Conservation (phyloP, 2,113 vertebrate genomes). For the Mesocricetus auratus region DNA sequence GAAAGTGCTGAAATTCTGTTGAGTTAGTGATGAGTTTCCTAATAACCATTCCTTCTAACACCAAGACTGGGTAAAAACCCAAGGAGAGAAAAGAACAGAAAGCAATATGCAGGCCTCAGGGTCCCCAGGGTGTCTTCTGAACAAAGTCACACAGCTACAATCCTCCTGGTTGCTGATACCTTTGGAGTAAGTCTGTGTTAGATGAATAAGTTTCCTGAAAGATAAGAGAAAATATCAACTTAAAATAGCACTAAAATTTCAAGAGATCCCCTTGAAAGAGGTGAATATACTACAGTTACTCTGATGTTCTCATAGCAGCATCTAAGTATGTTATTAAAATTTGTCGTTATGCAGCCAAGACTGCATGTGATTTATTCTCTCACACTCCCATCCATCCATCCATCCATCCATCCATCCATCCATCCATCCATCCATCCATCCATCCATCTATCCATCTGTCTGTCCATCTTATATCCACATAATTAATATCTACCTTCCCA, state of each 20-base stretch:
- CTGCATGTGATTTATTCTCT: background rate
- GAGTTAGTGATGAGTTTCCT: constrained; percentile 52
- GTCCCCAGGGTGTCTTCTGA: constrained; percentile 44
- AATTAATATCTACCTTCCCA: background rate
- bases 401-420: background rate
- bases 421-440: background rate
- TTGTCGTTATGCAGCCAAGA: background rate
- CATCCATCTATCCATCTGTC: background rate
- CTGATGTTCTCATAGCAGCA: background rate
- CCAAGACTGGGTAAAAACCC: background rate
- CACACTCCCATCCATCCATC: background rate
- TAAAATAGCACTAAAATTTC: constrained; percentile 51
- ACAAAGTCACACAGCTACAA: background rate
- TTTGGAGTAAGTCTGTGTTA: constrained; percentile 30
- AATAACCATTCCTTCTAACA: background rate
- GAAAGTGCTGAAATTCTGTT: constrained; percentile 28
- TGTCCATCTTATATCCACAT: background rate
- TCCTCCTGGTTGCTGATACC: constrained; percentile 21
- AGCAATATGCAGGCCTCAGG: background rate
- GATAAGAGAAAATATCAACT: constrained; percentile 61
- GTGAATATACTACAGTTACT: background rate
- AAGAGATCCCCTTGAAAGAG: background rate
- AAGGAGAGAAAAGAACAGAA: constrained; percentile 41
- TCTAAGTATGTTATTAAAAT: constrained; percentile 8
- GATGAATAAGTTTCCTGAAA: constrained; percentile 53